Base-by-base conservation (phyloP, 2,888 invertebrate genomes). In the Cephus runcator region DNA sequence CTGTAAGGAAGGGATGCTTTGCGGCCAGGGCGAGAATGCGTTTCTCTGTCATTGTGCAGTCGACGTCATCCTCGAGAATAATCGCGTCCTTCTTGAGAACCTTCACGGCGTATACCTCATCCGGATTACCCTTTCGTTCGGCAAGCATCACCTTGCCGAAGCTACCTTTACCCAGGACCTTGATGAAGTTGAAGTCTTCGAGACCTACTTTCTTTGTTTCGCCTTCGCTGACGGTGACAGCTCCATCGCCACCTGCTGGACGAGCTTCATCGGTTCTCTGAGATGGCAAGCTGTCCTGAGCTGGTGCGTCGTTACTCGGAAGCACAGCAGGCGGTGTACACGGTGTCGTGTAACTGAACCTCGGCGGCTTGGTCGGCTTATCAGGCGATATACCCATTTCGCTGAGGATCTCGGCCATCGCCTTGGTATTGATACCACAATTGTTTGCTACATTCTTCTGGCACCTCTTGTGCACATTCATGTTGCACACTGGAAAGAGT, bases 111-210 rank as follows among this genome's bases (percentile, higher is more conserved):
- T 96, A 97, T 85, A 97, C 96, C 93, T 99, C 98, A 79, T 98
- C 98, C 1, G 91, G 87, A 31, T 96, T 95, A 84, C 96, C 96
- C 92, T 97, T 97, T 91, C 96, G 96, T 92, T 99, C 99, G 0
- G 99, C 99, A 81, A 99, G 93, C 98, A 99, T 98, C 76, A 99
- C 99, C 94, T 99, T 99, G 79, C 99, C 99, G 92, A 99, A 99
- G 90, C 98, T 98, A 76, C 99, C 99, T 93, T 99, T 99, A 82
- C 99, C 99, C 82, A 99, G 94, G 86, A 99, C 99, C 94, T 99
- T 99, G 91, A 99, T 97, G 92, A 99, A 99, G 91, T 95, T 95
- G 93, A 99, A 99, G 93, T 99, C 98, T 77, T 95, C 94, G 83
- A 98, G 93, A 81, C 95, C 94, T 85, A 96, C 94, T 91, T 95